phyloP scores from a whole-genome alignment of 2,113 vertebrate genomes.

The Saguinus midas region DNA sequence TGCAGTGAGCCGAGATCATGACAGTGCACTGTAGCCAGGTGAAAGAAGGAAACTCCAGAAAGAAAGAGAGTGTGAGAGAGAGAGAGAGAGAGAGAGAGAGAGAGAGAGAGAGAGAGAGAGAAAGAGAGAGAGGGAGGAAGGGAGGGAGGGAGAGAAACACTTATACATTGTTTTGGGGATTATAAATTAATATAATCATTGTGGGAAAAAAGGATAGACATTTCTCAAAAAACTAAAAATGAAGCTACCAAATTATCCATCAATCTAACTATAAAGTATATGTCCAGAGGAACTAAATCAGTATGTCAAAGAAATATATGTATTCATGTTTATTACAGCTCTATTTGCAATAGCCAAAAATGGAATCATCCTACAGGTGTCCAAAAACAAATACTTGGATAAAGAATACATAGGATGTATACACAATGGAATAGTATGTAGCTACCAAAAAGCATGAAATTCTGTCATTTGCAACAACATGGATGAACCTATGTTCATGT shows the following conservation, averaged over 20 bases:
- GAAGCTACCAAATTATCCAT: not conserved
- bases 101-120: too few relatives aligned
- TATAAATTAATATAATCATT: not conserved
- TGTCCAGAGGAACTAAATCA: not conserved
- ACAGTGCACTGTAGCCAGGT: too few relatives aligned
- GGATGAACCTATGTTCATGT: not conserved
- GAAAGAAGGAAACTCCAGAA: too few relatives aligned
- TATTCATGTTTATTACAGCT: not conserved
- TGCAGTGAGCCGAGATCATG: too few relatives aligned
- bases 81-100: too few relatives aligned
- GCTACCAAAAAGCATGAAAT: not conserved
- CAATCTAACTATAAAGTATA: not conserved
- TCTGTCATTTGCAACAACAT: not conserved
- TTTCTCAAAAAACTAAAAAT: not conserved
- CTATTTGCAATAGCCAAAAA: not conserved
- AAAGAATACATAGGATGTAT: not conserved
- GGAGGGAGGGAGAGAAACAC: not conserved
- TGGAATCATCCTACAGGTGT: not conserved
- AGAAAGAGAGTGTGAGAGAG: too few relatives aligned
- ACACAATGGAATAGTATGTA: not conserved
- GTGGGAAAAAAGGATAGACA: not conserved
- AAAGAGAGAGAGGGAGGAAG: too few relatives aligned
- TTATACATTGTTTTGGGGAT: not conserved
- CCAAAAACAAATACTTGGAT: not conserved
- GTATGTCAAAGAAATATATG: not conserved